Percentiles rank a stretch among this genome's conserved stretches.
phyloP scores from a whole-genome alignment of 64 coral and sea anemone genomes.

The Stichodactyla mertensii region DNA sequence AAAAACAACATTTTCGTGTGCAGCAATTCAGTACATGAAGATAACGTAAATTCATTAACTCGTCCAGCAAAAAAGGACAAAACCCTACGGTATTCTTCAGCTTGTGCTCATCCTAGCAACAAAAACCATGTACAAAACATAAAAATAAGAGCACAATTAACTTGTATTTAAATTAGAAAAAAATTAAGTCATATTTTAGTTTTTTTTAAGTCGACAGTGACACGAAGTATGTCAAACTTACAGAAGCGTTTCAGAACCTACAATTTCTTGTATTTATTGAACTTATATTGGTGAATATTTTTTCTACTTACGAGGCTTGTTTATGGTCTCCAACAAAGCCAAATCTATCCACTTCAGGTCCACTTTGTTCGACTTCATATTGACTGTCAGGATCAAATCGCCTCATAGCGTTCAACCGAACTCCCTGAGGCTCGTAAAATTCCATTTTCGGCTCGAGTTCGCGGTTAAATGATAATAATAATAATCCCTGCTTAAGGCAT shows the following conservation, averaged over 20 bases:
- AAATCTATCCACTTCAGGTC: conserved; percentile 46
- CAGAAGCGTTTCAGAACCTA: too few relatives aligned
- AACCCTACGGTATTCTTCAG: too few relatives aligned
- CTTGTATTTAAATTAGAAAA: background rate
- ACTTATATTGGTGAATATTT: background rate
- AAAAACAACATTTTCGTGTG: background rate
- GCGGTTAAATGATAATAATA: background rate
- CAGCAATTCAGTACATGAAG: too few relatives aligned
- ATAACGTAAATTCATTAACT: too few relatives aligned
- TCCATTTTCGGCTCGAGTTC: conserved; percentile 54
- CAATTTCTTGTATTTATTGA: background rate
- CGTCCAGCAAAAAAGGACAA: too few relatives aligned
- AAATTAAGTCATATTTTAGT: background rate
- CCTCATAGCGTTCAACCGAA: conserved; percentile 68
- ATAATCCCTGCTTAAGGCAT: conserved; percentile 8
- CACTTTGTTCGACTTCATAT: conserved; percentile 6
- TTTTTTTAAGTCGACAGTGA: too few relatives aligned
- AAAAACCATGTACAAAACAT: too few relatives aligned
- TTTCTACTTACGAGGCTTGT: conserved; percentile 85
- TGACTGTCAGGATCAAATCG: conserved; percentile 66
- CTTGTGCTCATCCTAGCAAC: too few relatives aligned
- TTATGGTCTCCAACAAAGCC: conserved; percentile 90
- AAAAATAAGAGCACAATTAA: too few relatives aligned
- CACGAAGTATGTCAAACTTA: too few relatives aligned
- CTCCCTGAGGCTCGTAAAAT: conserved; percentile 67